These are phyloP conservation scores for Andricus grossulariae DNA, from an alignment of 1,140 invertebrate species.

Conservation along the genomic window DNA sequence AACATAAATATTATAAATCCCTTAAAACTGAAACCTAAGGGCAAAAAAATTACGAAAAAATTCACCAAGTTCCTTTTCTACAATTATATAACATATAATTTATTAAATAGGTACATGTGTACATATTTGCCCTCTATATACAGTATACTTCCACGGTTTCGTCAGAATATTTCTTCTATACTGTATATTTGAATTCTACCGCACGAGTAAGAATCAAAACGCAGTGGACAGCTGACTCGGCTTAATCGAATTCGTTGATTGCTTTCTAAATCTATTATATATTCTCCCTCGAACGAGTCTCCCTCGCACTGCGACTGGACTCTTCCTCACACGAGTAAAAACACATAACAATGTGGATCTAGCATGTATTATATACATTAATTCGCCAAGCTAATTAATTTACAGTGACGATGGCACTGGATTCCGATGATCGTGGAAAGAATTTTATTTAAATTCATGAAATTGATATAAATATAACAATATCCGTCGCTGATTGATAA, in stretches of 20 bases:
- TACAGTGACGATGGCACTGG: background rate
- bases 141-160: constrained; percentile 40
- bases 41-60: no score
- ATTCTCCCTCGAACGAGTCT: background rate
- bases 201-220: constrained; percentile 16
- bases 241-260: background rate
- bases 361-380: constrained; percentile 8
- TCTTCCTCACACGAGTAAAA: background rate
- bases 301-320: background rate
- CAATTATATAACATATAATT: constrained; percentile 53
- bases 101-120: constrained; percentile 64
- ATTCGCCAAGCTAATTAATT: constrained; percentile 14
- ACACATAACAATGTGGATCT: background rate
- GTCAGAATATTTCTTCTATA: constrained; percentile 33
- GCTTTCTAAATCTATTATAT: background rate
- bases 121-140: constrained; percentile 55
- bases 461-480: background rate
- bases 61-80: background rate
- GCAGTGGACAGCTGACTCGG: background rate
- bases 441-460: background rate
- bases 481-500: background rate
- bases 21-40: no score
- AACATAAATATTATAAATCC: no score
- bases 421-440: background rate
- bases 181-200: constrained; percentile 49